Conservation (phyloP, 1,140 invertebrate species). For the Lepidotrigona ventralis region DNA sequence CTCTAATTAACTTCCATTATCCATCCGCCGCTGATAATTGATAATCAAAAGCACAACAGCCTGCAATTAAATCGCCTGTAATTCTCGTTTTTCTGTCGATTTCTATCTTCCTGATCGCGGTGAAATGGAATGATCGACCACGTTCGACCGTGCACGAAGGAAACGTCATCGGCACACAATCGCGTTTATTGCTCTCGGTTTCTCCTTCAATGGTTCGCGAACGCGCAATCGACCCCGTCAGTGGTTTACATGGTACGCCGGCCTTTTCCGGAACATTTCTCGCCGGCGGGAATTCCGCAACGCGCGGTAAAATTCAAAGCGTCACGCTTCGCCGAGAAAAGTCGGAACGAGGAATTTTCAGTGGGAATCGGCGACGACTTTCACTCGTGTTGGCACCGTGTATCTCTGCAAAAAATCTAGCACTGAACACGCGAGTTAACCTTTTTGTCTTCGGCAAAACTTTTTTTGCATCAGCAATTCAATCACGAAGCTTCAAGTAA, state of each 20-base stretch:
- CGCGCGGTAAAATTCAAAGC: slow-evolving; percentile 10
- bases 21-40: not conserved
- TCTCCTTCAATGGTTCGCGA: not conserved
- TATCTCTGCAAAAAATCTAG: too few species aligned
- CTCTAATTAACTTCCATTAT: not conserved
- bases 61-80: not conserved
- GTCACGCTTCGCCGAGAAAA: slow-evolving; percentile 22
- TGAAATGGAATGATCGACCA: not conserved
- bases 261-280: slow-evolving; percentile 24
- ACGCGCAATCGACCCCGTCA: not conserved
- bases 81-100: not conserved
- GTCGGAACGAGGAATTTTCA: slow-evolving; percentile 4
- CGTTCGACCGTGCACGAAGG: not conserved
- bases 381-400: not conserved
- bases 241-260: slow-evolving; percentile 1
- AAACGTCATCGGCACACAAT: not conserved
- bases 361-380: not conserved
- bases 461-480: too few species aligned
- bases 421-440: not conserved
- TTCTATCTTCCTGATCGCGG: not conserved
- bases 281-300: not conserved
- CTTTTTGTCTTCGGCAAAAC: too few species aligned
- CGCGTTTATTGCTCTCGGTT: slow-evolving; percentile 5
- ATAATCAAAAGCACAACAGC: not conserved
- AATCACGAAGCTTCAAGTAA: too few species aligned